These are phyloP conservation scores for Sycophila texana DNA, from an alignment of 2,888 invertebrate genomes.

Conservation along the genomic window DNA sequence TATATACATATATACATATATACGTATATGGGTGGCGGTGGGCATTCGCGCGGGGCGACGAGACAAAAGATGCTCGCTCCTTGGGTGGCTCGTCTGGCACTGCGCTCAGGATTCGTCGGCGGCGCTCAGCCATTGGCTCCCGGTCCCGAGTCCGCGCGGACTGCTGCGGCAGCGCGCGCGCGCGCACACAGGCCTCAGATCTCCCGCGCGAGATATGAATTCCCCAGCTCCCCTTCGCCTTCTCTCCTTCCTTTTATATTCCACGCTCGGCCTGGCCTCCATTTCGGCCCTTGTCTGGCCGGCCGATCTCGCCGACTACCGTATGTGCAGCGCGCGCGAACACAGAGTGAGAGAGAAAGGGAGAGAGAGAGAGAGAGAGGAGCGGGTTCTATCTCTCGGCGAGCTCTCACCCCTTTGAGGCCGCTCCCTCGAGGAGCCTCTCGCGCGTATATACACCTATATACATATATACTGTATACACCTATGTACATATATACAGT, in stretches of 20 bases:
- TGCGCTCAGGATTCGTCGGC: constrained; percentile 61
- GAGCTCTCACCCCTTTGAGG: constrained; percentile 25
- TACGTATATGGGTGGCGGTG: constrained; percentile 39
- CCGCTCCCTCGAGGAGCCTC: constrained; percentile 43
- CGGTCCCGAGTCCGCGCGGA: constrained; percentile 63
- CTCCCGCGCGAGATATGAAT: constrained; percentile 74
- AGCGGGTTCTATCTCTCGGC: constrained; percentile 60
- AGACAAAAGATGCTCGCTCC: constrained; percentile 68
- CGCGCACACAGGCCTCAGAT: constrained; percentile 65
- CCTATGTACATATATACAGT: too few relatives aligned
- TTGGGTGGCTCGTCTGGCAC: constrained; percentile 64
- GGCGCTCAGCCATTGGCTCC: constrained; percentile 59
- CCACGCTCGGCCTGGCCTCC: constrained; percentile 74
- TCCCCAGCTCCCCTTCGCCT: constrained; percentile 57
- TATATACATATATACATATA: constrained; percentile 43
- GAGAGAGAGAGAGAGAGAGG: too few relatives aligned
- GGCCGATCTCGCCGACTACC: constrained; percentile 74
- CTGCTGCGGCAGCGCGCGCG: constrained; percentile 48
- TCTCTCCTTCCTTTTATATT: constrained; percentile 73
- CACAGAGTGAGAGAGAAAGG: too few relatives aligned
- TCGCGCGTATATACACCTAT: constrained; percentile 51
- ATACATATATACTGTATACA: constrained; percentile 8
- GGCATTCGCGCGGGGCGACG: constrained; percentile 55
- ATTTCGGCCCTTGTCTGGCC: constrained; percentile 73
- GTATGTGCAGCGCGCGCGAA: constrained; percentile 65